Evolutionary conservation across 2,888 invertebrate genomes (phyloP).

Genomic region (Operophtera brumata): DNA sequence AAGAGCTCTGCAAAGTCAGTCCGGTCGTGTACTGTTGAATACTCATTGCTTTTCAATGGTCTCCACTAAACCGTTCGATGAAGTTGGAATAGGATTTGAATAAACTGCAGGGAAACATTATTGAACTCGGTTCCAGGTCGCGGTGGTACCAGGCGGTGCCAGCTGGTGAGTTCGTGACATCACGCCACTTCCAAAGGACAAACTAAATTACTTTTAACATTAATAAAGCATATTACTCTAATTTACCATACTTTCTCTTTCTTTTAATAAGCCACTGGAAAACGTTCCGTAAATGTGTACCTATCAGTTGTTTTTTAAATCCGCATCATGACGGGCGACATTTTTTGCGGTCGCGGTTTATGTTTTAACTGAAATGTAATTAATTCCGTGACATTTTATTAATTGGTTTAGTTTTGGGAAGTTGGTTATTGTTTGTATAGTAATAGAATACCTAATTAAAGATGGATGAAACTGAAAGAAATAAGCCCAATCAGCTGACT

Average conservation of each 20-base stretch:
- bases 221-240: conserved; percentile 78
- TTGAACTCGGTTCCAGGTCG: conserved; percentile 21
- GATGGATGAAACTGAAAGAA: conserved; percentile 55
- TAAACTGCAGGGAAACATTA: background rate
- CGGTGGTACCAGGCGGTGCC: conserved; percentile 49
- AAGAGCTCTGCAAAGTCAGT: no score
- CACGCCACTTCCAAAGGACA: conserved; percentile 58
- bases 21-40: no score
- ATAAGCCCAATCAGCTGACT: conserved; percentile 60
- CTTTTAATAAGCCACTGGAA: conserved; percentile 76
- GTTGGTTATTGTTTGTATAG: conserved; percentile 22
- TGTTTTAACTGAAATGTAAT: conserved; percentile 39
- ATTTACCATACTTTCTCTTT: conserved; percentile 76
- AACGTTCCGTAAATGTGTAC: conserved; percentile 66
- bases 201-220: conserved; percentile 76
- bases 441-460: conserved; percentile 20
- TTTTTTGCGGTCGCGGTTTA: conserved; percentile 48
- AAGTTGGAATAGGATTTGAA: background rate
- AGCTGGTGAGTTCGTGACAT: conserved; percentile 52
- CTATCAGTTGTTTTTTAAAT: conserved; percentile 75
- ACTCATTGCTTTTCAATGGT: background rate
- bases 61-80: background rate
- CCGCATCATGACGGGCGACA: conserved; percentile 67
- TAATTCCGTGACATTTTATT: conserved; percentile 38
- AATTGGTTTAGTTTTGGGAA: conserved; percentile 31